Percentiles rank a stretch among this genome's conserved stretches.
phyloP scores from a whole-genome alignment of 2,888 invertebrate genomes.

The Lydus trimaculatus region DNA sequence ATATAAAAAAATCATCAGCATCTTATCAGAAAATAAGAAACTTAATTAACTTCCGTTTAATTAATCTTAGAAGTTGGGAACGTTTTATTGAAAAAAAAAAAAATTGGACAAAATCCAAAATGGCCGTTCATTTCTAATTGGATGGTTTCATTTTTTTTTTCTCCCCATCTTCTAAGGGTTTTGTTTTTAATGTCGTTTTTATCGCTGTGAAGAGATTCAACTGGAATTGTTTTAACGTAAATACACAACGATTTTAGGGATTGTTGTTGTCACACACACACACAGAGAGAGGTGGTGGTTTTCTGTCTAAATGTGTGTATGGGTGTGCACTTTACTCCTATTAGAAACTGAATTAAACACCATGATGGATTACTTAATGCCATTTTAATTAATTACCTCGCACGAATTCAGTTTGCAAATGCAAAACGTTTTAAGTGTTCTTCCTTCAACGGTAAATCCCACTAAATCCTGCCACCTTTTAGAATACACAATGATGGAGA shows the following conservation, averaged over 20 bases:
- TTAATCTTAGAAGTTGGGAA: conserved; percentile 13
- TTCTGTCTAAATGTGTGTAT: no score
- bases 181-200: conserved; percentile 6
- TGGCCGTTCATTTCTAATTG: conserved; percentile 5
- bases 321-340: conserved; percentile 40
- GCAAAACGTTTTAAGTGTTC: conserved; percentile 27
- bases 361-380: conserved; percentile 54
- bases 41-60: conserved; percentile 30
- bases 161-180: neutral
- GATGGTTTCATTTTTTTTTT: conserved; percentile 7
- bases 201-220: neutral
- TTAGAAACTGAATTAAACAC: conserved; percentile 48
- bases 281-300: neutral
- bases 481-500: neutral
- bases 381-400: conserved; percentile 53
- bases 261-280: neutral
- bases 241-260: conserved; percentile 1
- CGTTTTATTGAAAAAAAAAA: conserved; percentile 1
- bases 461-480: conserved; percentile 7
- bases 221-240: neutral
- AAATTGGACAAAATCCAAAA: conserved; percentile 4
- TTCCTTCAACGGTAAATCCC: conserved; percentile 16
- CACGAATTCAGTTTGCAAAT: conserved; percentile 31
- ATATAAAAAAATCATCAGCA: conserved; percentile 20
- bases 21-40: conserved; percentile 21